These are phyloP conservation scores for Neodiprion lecontei DNA, from an alignment of 1,140 invertebrate species.

Conservation along the genomic window DNA sequence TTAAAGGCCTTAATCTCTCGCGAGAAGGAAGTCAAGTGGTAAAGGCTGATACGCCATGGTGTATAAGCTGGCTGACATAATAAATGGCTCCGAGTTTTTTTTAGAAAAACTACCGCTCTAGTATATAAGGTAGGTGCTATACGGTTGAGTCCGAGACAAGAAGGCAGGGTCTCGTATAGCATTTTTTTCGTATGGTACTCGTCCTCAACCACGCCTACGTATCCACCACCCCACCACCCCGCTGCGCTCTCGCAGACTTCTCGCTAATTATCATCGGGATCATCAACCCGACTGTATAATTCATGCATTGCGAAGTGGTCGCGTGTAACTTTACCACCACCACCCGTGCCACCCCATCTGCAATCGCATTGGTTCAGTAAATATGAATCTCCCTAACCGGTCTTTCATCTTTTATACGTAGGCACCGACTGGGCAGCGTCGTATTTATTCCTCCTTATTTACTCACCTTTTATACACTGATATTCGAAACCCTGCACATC, in stretches of 20 bases:
- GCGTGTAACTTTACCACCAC: neutral
- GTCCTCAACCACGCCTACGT: neutral
- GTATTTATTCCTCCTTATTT: neutral
- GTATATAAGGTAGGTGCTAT: no score
- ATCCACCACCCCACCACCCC: neutral
- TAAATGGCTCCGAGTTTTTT: no score
- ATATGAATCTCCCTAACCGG: constrained; percentile 1
- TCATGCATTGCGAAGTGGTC: constrained; percentile 7
- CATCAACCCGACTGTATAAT: constrained; percentile 7
- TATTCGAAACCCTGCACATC: no score
- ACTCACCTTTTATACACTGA: no score
- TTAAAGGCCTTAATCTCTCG: no score
- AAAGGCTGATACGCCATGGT: no score
- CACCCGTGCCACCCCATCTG: neutral
- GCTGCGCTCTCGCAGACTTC: neutral
- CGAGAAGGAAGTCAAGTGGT: no score
- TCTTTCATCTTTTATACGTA: neutral
- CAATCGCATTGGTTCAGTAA: neutral
- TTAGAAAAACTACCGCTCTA: no score
- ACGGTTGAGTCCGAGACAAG: no score
- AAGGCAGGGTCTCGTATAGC: no score
- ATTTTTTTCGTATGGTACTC: neutral
- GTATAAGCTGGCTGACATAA: no score
- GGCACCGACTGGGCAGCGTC: neutral
- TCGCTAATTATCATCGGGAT: constrained; percentile 7